A percentile compares a stretch with the other conserved stretches of the same genome.
Evolutionary conservation across 2,888 invertebrate species (phyloP).

Genomic region (Noctuana brunneofusca): DNA sequence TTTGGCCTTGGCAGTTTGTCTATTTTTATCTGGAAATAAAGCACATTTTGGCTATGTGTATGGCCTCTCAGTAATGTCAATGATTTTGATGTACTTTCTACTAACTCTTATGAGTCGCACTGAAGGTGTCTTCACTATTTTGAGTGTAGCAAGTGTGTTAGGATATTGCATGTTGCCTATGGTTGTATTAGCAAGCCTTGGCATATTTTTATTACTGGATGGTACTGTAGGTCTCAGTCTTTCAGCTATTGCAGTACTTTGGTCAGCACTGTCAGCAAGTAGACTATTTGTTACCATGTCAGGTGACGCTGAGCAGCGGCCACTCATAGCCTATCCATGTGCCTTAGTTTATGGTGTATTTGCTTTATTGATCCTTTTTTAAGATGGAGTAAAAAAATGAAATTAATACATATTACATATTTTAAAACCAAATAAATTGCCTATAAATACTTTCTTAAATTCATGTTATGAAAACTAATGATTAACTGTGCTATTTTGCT

Average conservation of each 20-base stretch:
- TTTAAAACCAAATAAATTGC: constrained; percentile 3
- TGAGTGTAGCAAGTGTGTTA: constrained; percentile 92
- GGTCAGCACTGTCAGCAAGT: constrained; percentile 96
- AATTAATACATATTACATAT: neutral
- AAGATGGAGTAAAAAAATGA: constrained; percentile 48
- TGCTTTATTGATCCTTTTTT: constrained; percentile 95
- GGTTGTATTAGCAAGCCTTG: constrained; percentile 91
- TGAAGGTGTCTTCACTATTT: constrained; percentile 87
- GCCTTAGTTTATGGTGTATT: constrained; percentile 96
- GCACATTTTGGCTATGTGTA: constrained; percentile 97
- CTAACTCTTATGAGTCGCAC: constrained; percentile 90
- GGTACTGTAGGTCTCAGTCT: constrained; percentile 86
- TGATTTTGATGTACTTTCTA: constrained; percentile 93
- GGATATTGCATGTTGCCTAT: constrained; percentile 97
- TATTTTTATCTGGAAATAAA: constrained; percentile 89
- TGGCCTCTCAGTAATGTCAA: constrained; percentile 94
- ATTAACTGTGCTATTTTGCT: no score
- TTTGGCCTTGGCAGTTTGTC: constrained; percentile 85
- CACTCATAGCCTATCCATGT: constrained; percentile 95
- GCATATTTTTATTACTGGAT: constrained; percentile 90
- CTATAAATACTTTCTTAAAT: no score
- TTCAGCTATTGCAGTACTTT: constrained; percentile 88
- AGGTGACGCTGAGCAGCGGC: constrained; percentile 92
- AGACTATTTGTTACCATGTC: constrained; percentile 96
- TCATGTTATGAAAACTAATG: no score